Evolutionary conservation across 2,797 vertebrate species (phyloP), one percentile per base, ranked within the genome.

Genomic region (Trachops cirrhosus): DNA sequence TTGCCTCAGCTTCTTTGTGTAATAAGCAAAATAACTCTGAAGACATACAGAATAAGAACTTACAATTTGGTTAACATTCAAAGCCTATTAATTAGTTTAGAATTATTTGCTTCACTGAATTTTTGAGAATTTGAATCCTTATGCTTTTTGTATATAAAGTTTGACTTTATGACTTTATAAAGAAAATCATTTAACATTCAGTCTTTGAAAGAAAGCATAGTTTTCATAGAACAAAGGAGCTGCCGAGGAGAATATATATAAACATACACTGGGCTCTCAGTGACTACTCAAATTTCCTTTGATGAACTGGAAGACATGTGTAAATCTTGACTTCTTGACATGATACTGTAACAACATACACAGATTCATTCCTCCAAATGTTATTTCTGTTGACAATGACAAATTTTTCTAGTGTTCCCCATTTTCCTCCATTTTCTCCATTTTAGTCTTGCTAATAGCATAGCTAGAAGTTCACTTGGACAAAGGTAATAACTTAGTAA

Each of bases 321-420:
- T 78, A n/a, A 94, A 59, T 89, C 54, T 79, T 10, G 22, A 50
- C 29, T 46, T 83, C 22, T 84, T 54, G 57, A 70, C 78, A 95
- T 74, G 64, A 59, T 0, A n/a, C 2, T 59, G 11, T 59, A 96
- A 89, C 3, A 41, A 21, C 5, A 94, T 52, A 71, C 10, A 79
- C 21, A 57, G 39, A 90, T 75, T 95, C 62, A 93, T 89, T 87
- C 44, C 22, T 88, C 85, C 4, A 82, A 89, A 84, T 89, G 84
- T 93, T 87, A 78, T 93, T 75, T 95, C 34, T 80, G 26, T 73
- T 91, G 37, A 44, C n/a, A 80, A 16, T 32, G 57, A 93, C 75
- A 71, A 82, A 86, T 91, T 97, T 96, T 96, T 89, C 18, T 87
- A 75, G 71, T 84, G 80, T 21, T 89, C 37, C 92, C 34, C 10